Base-by-base conservation (phyloP, 2,888 invertebrate species). In the Papilio protenor region DNA sequence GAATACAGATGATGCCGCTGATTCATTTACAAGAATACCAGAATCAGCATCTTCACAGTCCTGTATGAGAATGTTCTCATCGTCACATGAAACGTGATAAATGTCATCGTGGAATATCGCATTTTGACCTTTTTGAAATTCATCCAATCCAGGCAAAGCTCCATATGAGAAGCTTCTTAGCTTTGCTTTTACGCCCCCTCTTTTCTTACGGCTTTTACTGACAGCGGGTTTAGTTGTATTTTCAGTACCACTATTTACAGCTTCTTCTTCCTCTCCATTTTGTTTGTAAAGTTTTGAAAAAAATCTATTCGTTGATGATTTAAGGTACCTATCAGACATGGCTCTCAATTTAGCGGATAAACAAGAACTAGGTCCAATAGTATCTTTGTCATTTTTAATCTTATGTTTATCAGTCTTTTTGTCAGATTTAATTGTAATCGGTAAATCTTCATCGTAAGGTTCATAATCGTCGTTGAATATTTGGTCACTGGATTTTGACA, bases 111-210 rank as follows among this genome's bases (percentile, higher is more conserved):
- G 96, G 87, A 96, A 96, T 14, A 96, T 92, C 2, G 96, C 95
- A 86, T 95, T 95, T 80, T 95, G 95, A 66, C 90, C 92, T 85
- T 95, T 95, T 84, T 96, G 96, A 81, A 97, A 96, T 85, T 97
- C 97, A 81, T 97, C 97, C 81, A 97, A 90, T 0, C 96, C 97
- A 1, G 97, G 97, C 79, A 97, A 89, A 14, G 97, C 96, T 1
- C 97, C 97, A 84, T 97, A 97, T 0, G 97, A 97, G 87, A 97
- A 97, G 87, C 97, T 97, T 59, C 97, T 94, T 80, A 96, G 91
- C 85, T 96, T 95, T 75, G 95, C 94, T 87, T 94, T 92, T 2
- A 94, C 93, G 3, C 93, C 92, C 73, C 90, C 90, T 83, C 90
- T 88, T 84, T 91, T 94, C 77, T 94, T 93, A 10, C 92, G 88